phyloP scores from a whole-genome alignment of 2,113 vertebrate genomes.

The Bambusicola thoracicus region DNA sequence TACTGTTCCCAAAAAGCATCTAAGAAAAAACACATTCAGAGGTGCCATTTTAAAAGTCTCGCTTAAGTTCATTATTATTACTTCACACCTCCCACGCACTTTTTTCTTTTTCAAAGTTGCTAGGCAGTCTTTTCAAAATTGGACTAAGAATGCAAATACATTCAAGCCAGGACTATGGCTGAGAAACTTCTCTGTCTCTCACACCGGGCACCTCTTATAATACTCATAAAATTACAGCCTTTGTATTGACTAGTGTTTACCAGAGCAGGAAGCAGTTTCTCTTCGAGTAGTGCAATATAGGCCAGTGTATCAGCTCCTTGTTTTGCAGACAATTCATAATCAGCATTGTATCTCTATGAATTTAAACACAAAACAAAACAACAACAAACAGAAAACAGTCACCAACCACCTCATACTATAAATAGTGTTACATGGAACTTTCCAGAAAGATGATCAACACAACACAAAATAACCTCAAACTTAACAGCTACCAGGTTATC shows the following conservation, averaged over 20 bases:
- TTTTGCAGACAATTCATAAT: slow-evolving; percentile 92
- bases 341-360: slow-evolving; percentile 90
- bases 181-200: background rate
- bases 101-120: background rate
- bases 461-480: background rate
- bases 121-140: background rate
- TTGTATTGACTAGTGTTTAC: slow-evolving; percentile 72
- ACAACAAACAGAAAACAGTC: too few species aligned
- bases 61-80: background rate
- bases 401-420: background rate
- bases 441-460: background rate
- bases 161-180: background rate
- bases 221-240: background rate
- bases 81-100: background rate
- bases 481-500: background rate
- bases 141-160: background rate
- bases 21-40: background rate
- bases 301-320: slow-evolving; percentile 97
- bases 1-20: background rate
- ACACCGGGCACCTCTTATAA: rapidly evolving
- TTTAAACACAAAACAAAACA: background rate
- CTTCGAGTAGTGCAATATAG: slow-evolving; percentile 94
- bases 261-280: slow-evolving; percentile 91
- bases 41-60: background rate
- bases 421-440: background rate